Evolutionary conservation across 2,797 vertebrate genomes (phyloP), one percentile per base, ranked within the genome.

Genomic region (Heliangelus exortis): DNA sequence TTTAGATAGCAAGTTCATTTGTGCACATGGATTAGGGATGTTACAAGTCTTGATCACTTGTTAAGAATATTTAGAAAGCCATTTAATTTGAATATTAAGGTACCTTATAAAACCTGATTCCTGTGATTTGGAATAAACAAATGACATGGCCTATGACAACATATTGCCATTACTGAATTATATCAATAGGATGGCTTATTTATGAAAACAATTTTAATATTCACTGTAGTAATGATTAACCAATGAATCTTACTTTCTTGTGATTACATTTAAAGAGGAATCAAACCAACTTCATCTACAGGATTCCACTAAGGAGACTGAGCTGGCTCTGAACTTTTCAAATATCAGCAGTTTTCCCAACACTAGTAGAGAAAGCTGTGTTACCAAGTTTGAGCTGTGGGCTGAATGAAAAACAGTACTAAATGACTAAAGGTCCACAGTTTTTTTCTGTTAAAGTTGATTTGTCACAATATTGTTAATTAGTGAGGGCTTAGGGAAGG

Each of bases 381-480:
- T 18, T 48, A 88, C 69, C 57, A 63, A 7, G 73, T 93, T 91
- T 92, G 83, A 67, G 59, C 76, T 95, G 85, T 63, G 88, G 93
- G 69, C 31, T 90, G 93, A 94, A 95, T 91, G 94, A 95, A 95
- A 97, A 96, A 69, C 54, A 94, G 61, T 81, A 92, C 78, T 92
- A 91, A 93, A 90, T 67, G 84, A 95, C 58, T 94, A 90, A 95
- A 96, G 92, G 91, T 93, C 48, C 88, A 54, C 78, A 71, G 58
- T 68, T 94, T 93, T 92, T 92, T 97, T 95, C 92, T 93, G 92
- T 95, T 97, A 96, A 96, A 92, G 95, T 90, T 95, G 92, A 97
- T 96, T 97, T 97, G 95, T 97, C 91, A 95, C 92, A 96, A 93
- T 96, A 97, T 94, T 96, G 91, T 96, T 97, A 97, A 97, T 97